These are phyloP conservation scores for Coracopsis vasa DNA, from an alignment of 2,113 vertebrate genomes.

Conservation along the genomic window DNA sequence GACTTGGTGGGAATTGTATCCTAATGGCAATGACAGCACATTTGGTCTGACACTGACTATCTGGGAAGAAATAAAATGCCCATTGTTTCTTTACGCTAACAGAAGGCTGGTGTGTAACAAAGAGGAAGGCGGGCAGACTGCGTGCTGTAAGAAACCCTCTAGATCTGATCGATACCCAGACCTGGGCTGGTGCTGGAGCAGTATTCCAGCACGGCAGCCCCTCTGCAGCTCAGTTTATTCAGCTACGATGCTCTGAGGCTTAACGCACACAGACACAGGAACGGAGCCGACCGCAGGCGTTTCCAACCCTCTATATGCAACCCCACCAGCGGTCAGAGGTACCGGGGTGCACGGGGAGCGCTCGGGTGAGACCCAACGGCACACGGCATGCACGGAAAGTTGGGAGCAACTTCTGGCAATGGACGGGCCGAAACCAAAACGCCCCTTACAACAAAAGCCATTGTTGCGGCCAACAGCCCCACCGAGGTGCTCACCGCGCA, in stretches of 20 bases:
- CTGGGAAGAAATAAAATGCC: neutral
- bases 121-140: neutral
- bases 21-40: neutral
- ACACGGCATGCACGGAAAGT: neutral
- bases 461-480: neutral
- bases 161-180: neutral
- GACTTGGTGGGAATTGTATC: neutral
- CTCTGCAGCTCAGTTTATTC: neutral
- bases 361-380: neutral
- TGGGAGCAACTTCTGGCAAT: neutral
- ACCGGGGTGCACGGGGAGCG: accelerated
- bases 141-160: neutral
- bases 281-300: neutral
- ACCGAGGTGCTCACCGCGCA: too few relatives aligned
- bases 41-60: neutral
- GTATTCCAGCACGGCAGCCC: neutral
- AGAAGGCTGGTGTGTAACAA: neutral
- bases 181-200: neutral
- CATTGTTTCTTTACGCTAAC: neutral
- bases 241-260: neutral
- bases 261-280: neutral
- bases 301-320: neutral
- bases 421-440: neutral
- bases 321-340: neutral
- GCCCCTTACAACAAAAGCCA: neutral